Evolutionary conservation across 1,140 invertebrate species (phyloP), one percentile per base, ranked within the genome.

Genomic region (Macrobrachium rosenbergii): DNA sequence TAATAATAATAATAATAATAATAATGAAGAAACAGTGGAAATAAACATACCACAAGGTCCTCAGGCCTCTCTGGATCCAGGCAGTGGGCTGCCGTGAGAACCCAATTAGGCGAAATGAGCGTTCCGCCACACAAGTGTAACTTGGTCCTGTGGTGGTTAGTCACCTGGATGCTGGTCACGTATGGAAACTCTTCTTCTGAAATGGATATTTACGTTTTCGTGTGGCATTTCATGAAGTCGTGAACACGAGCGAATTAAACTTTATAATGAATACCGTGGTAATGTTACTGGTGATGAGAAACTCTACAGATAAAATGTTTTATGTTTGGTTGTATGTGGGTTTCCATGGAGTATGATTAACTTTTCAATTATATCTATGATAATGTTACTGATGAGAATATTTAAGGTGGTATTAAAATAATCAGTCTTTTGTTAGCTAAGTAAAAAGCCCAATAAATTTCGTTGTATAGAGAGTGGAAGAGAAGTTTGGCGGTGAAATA

Each of bases 71-170:
- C 64, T n/a, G n/a, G 17, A 14, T 76, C 79, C 28, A 82, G 72
- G 73, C 93, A 94, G 88, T 94, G 94, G 28, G 91, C 93, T 59
- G 94, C 93, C 5, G 93, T 94, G 0, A 94, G 17, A 58, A 95
- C 92, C 94, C 93, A 95, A 64, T 92, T 90, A 86, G 93, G 92
- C 85, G 90, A 93, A 52, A 95, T 60, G 12, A 94, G 92, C 8
- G 92, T 91, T 16, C 92, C 94, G 69, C 92, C 93, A 89, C 94
- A 95, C 21, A 76, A 23, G 37, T 76, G 82, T 69, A 64, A 59
- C 2, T 5, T 45, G 0, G 16, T 37, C 19, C 60, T 12, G 2
- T 23, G 10, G 72, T 28, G 37, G 16, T 83, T 83, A 2, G 69
- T 76, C 7, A 92, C 72, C 81, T 83, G 78, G 14, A 88, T 21